Percentiles rank a stretch among this genome's conserved stretches.
Evolutionary conservation across 2,797 vertebrate species (phyloP).

Genomic region (Lemur catta): DNA sequence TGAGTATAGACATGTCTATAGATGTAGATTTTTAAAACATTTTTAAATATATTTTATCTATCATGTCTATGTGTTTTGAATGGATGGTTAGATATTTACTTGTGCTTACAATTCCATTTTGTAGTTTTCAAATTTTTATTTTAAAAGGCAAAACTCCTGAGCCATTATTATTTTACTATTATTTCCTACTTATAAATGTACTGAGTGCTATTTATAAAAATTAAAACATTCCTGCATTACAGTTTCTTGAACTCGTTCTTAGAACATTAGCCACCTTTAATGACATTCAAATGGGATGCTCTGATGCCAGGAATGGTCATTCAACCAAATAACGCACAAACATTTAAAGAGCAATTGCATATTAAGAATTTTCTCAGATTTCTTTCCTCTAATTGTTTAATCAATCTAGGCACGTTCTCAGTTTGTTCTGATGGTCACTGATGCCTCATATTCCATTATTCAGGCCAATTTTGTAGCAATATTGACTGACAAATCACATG

Average conservation of each 20-base stretch:
- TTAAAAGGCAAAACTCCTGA: slow-evolving; percentile 17
- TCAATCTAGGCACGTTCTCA: slow-evolving; percentile 52
- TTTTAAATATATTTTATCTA: not conserved
- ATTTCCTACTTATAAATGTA: slow-evolving; percentile 28
- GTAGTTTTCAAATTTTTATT: not conserved
- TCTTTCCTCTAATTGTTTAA: not conserved
- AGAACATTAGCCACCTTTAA: slow-evolving; percentile 31
- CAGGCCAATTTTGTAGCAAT: slow-evolving; percentile 52
- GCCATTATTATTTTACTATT: slow-evolving; percentile 49
- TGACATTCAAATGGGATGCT: slow-evolving; percentile 35
- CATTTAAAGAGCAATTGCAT: slow-evolving; percentile 51
- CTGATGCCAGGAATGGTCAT: not conserved
- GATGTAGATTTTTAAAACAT: not conserved
- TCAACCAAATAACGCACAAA: slow-evolving; percentile 59
- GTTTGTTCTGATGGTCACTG: slow-evolving; percentile 50
- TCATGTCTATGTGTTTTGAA: not conserved
- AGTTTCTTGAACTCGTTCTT: slow-evolving; percentile 39
- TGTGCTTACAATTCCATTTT: not conserved
- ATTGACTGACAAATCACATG: slow-evolving; percentile 64
- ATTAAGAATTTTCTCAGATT: slow-evolving; percentile 39
- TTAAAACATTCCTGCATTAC: not conserved
- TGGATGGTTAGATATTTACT: not conserved
- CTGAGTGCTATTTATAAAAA: slow-evolving; percentile 50
- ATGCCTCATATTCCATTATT: slow-evolving; percentile 63
- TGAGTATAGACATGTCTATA: not conserved